Base-by-base conservation (phyloP, 2,888 invertebrate species). In the Diarsia mendica region DNA sequence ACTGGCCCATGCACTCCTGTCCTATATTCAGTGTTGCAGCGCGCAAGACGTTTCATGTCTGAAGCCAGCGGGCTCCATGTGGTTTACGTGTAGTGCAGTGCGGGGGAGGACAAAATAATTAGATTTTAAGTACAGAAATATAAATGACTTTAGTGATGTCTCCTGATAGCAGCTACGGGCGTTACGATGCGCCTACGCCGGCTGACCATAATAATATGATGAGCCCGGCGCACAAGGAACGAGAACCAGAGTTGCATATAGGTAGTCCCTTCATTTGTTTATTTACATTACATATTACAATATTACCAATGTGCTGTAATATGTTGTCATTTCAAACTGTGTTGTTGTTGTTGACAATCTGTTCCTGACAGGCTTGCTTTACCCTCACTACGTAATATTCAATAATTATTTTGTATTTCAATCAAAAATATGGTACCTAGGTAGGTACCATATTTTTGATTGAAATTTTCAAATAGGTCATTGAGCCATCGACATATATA, bases 221-320 rank as follows among this genome's bases (percentile, higher is more conserved):
- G 90, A 93, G 92, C 87, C 92, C 95, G 84, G 92, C 90, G 86
- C 95, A 94, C 83, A 94, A 94, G 91, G 96, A 96, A 83, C 93
- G 97, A 79, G 98, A 98, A 92, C 98, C 98, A 53, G 97, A 97
- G 88, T 96, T 98, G 78, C 97, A 98, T 93, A 97, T 98, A 97
- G 98, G 98, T 98, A 95, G 88, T 70, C 72, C 63, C 65, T 84
- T 75, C 58, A 66, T 68, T 77, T 76, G 84, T 71, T 77, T 81
- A 73, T 83, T 78, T 83, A 83, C 78, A 76, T 76, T 67, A 77
- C 33, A 60, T 28, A 81, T 65, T 76, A 65, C 75, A 80, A 53
- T 48, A 74, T 84, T 77, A 75, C 65, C 63, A 49, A 70, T 75
- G 77, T 76, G 71, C 33, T 70, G 74, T 83, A 80, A 76, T 82